Evolutionary conservation across 1,140 invertebrate species (phyloP), one percentile per base, ranked within the genome.

Genomic region (Drosophila arizonae): DNA sequence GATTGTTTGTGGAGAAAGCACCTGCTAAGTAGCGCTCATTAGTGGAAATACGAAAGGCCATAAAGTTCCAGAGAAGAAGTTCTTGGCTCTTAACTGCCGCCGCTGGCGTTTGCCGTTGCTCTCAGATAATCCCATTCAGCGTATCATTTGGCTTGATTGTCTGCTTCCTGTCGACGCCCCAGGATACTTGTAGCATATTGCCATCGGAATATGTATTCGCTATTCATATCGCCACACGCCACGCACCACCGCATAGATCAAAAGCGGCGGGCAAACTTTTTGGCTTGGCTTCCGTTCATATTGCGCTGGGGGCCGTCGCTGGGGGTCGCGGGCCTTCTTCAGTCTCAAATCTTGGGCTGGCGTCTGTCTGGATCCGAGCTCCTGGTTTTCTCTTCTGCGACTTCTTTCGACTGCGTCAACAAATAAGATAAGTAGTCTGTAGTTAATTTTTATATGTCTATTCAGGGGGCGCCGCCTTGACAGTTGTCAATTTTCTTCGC

Each of bases 361-460:
- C 57, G 17, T 33, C 60, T 60, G 57, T 33, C 57, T 60, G 41
- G 58, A 55, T 28, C 54, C 17, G 11, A 48, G 28, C 72, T 66
- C 50, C 21, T 45, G 33, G 43, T 57, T 33, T 28, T 24, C 43
- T 68, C 60, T n/a, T 15, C 65, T n/a, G 6, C 33, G 33, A 9
- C 33, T 51, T 60, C 15, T 50, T 41, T 5, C n/a, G 36, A 41
- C 66, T 72, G 77, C 77, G 80, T 81, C 82, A 85, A 81, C 82
- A 87, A 87, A 87, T 87, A 87, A 87, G 82, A 87, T 87, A 87
- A 87, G 82, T 87, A 87, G 82, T 87, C 82, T 87, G 79, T 88
- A 87, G 82, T 87, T 87, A 87, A 87, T 87, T 87, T 86, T 87
- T 87, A 87, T 87, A 87, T 87, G 82, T 87, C 82, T 88, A 82